Conservation (phyloP, 1,140 invertebrate species). For the Diploscapter pachys region DNA sequence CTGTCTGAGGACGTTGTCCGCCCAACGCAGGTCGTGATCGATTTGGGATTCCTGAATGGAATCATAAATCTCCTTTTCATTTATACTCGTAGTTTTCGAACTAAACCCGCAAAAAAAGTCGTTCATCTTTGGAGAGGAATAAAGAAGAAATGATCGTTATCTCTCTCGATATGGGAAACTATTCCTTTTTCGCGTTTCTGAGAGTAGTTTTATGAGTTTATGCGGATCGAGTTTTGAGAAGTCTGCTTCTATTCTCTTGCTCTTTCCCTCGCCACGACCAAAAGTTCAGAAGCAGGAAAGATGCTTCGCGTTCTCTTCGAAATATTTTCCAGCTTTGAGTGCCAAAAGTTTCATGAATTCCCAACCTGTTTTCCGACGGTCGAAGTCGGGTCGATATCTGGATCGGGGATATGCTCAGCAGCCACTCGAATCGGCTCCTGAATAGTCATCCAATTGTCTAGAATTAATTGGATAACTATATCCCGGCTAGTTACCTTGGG, state of each 20-base stretch:
- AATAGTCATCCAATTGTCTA: neutral
- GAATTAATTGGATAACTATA: neutral
- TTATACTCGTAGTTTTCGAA: conserved; percentile 3
- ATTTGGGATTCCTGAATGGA: neutral
- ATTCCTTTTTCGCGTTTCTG: too few relatives aligned
- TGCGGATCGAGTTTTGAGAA: too few relatives aligned
- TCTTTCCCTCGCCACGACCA: too few relatives aligned
- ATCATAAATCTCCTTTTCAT: conserved; percentile 9
- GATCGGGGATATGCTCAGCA: conserved; percentile 6
- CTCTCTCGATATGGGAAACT: too few relatives aligned
- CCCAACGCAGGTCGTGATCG: neutral
- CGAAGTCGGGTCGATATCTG: conserved; percentile 8
- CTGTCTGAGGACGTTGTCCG: neutral
- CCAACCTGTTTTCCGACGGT: conserved; percentile 7
- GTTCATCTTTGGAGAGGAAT: neutral
- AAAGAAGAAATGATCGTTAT: too few relatives aligned
- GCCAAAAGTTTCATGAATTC: neutral
- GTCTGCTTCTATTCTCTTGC: too few relatives aligned
- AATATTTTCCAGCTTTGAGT: neutral
- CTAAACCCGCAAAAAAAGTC: conserved; percentile 7
- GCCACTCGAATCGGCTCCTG: conserved; percentile 16
- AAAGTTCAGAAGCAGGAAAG: too few relatives aligned
- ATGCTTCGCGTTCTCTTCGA: too few relatives aligned
- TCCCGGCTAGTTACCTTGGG: neutral
- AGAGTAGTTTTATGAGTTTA: too few relatives aligned